Evolutionary conservation across 2,113 vertebrate genomes (phyloP), one percentile per base, ranked within the genome.

Genomic region (Abramis brama): DNA sequence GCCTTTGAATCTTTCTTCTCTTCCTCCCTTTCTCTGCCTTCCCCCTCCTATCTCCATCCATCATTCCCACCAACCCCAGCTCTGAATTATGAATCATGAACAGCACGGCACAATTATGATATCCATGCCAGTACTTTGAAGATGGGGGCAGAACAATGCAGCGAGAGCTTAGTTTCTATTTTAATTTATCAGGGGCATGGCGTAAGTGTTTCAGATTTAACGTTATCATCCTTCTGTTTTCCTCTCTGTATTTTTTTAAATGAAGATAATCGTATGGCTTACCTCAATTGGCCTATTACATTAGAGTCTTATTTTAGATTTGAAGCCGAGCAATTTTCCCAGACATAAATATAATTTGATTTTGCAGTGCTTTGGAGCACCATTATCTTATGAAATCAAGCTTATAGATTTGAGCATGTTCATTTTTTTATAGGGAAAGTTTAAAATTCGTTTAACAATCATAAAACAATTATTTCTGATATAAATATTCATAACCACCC

Each of bases 31-130:
- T 70, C 52, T 19, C 62, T 25, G 50, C 66, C 78, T 52, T 36
- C 64, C 39, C 15, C 64, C 55, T 70, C 6, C 55, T 82, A 45
- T 60, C 81, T 21, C 50, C 57, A 60, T 59, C 36, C 57, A 39
- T 62, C 55, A 39, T 60, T 36, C 39, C 79, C 76, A 75, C 45
- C 55, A 39, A 43, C 77, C 50, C 57, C 30, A 4, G 11, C 12
- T 62, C 52, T 84, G 60, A 87, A 87, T 87, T 85, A 85, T 87
- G 82, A 89, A 89, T 86, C 85, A 43, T 43, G 2, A 86, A 82
- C 50, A 64, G 77, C 78, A 30, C 17, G 59, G 62, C 59, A 57
- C 84, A 71, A 55, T 47, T 73, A 64, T 57, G 30, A 71, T 62
- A 84, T 57, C 39, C 77, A 64, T 75, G 59, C 36, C 75, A 64